These are phyloP conservation scores for Pandemis cinnamomeana DNA, from an alignment of 2,888 invertebrate species.

Conservation along the genomic window DNA sequence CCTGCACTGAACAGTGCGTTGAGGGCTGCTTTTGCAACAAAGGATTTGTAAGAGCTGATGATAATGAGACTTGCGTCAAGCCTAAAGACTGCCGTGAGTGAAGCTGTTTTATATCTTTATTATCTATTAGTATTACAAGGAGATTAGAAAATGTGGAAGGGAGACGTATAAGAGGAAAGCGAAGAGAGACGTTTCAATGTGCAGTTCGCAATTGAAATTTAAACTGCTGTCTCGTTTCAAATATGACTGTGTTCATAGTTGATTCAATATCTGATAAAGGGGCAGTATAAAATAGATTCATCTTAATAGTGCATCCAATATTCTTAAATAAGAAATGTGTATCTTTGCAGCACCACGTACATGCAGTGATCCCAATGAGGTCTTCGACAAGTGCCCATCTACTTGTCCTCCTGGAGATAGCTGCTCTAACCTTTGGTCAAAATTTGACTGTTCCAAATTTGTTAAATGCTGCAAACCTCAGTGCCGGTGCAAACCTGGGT, in stretches of 20 bases:
- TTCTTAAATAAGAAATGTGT: neutral
- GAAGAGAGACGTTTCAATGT: too few species aligned
- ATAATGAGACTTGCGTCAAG: constrained; percentile 45
- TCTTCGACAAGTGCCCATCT: constrained; percentile 37
- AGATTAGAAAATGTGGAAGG: too few species aligned
- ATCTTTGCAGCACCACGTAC: constrained; percentile 32
- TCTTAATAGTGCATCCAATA: too few species aligned
- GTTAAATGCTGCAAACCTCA: constrained; percentile 34
- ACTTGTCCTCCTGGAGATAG: constrained; percentile 37
- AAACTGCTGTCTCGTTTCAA: too few species aligned
- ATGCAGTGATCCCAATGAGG: constrained; percentile 38
- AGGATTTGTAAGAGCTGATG: constrained; percentile 57
- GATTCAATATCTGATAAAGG: too few species aligned
- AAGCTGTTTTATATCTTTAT: neutral
- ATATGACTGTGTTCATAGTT: too few species aligned
- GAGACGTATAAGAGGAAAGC: too few species aligned
- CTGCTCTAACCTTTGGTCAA: constrained; percentile 16
- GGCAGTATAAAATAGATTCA: too few species aligned
- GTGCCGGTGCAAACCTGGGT: constrained; percentile 38
- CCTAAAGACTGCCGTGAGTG: constrained; percentile 44
- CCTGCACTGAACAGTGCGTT: constrained; percentile 50
- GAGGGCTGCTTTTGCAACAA: constrained; percentile 68
- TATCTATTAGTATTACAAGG: too few species aligned
- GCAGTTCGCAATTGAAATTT: too few species aligned
- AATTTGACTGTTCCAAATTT: constrained; percentile 28